A percentile compares a stretch with the other conserved stretches of the same genome.
phyloP scores from a whole-genome alignment of 2,888 invertebrate genomes.

The Lasioglossum figueresi region DNA sequence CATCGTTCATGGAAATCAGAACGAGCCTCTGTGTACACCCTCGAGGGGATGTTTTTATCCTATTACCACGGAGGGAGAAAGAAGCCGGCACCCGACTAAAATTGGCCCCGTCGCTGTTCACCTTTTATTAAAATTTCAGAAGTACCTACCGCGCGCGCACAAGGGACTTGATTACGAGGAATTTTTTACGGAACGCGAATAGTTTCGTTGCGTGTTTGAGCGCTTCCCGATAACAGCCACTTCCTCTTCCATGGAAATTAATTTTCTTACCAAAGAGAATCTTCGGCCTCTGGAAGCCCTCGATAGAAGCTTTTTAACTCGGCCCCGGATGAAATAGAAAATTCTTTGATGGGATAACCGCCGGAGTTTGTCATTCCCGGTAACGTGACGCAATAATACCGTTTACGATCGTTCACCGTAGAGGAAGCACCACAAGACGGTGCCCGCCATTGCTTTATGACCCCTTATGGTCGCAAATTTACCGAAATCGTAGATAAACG shows the following conservation, averaged over 20 bases:
- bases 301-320: not conserved
- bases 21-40: not conserved
- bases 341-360: not conserved
- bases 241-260: conserved; percentile 23
- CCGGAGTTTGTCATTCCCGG: no score
- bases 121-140: conserved; percentile 19
- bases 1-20: conserved; percentile 45
- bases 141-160: not conserved
- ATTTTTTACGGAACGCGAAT: not conserved
- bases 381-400: not conserved
- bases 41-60: not conserved
- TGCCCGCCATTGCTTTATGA: not conserved
- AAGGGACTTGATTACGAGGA: not conserved
- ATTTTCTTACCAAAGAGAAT: conserved; percentile 16
- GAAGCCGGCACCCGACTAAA: not conserved
- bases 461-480: not conserved
- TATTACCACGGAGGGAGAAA: not conserved
- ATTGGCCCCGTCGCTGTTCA: not conserved
- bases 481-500: not conserved
- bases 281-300: not conserved
- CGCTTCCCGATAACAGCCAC: conserved; percentile 7
- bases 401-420: not conserved
- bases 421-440: not conserved
- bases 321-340: not conserved
- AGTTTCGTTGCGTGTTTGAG: conserved; percentile 13